Percentiles rank a stretch among this genome's conserved stretches.
Conservation (phyloP, 2,113 vertebrate species). For the Aptenodytes patagonicus region DNA sequence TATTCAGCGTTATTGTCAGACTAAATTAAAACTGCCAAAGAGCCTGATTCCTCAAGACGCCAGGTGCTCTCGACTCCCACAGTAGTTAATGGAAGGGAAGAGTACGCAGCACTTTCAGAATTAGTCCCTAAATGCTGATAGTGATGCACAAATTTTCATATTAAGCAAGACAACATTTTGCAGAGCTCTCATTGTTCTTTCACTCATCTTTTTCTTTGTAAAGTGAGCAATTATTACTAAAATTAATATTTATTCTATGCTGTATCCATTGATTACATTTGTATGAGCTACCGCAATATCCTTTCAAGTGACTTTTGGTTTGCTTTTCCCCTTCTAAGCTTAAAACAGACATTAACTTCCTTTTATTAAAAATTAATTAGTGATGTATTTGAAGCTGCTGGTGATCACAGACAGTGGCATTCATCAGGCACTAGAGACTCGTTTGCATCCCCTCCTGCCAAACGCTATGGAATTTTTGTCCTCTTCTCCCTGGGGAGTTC, state of each 20-base stretch:
- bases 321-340: background rate
- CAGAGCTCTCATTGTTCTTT: background rate
- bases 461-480: background rate
- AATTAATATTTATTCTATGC: background rate
- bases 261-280: background rate
- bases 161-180: background rate
- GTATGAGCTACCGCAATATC: background rate
- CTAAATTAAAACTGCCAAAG: slow-evolving; percentile 47
- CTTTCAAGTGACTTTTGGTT: background rate
- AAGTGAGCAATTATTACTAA: background rate
- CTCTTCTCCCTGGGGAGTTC: background rate
- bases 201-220: background rate
- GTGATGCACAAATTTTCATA: background rate
- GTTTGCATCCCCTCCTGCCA: background rate
- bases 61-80: slow-evolving; percentile 27
- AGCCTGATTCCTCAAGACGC: slow-evolving; percentile 38
- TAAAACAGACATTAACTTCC: background rate
- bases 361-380: background rate
- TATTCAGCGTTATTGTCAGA: slow-evolving; percentile 47
- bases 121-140: slow-evolving; percentile 1
- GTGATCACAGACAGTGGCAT: background rate
- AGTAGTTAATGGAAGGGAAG: background rate
- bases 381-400: background rate
- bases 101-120: slow-evolving; percentile 33
- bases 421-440: background rate